phyloP scores from a whole-genome alignment of 2,113 vertebrate genomes.

The Onychostoma macrolepis region DNA sequence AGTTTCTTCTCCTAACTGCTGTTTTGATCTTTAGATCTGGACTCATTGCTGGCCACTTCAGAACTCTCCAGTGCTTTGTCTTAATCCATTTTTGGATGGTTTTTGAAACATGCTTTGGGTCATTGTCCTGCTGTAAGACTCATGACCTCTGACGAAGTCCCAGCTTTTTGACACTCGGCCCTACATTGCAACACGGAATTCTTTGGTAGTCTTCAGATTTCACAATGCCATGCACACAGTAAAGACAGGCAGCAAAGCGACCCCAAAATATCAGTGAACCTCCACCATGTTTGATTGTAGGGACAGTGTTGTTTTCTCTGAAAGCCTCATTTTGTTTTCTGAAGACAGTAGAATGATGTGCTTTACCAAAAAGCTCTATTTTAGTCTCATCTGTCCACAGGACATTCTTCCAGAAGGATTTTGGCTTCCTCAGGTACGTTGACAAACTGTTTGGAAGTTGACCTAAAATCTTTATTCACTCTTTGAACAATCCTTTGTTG shows the following conservation, averaged over 20 bases:
- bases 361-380: not conserved
- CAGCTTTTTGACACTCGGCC: not conserved
- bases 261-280: not conserved
- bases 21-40: too few species aligned
- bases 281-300: too few species aligned
- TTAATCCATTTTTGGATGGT: too few species aligned
- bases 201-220: slow-evolving; percentile 5
- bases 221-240: slow-evolving; percentile 1
- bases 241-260: not conserved
- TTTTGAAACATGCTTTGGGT: too few species aligned
- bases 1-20: too few species aligned
- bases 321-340: not conserved
- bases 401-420: too few species aligned
- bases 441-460: not conserved
- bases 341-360: not conserved
- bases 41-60: too few species aligned
- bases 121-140: too few species aligned
- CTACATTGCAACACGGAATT: not conserved
- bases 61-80: too few species aligned
- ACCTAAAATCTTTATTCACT: not conserved
- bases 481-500: not conserved
- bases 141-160: too few species aligned
- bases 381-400: slow-evolving; percentile 10
- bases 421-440: too few species aligned
- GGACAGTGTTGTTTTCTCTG: too few species aligned